A percentile compares a stretch with the other conserved stretches of the same genome.
Conservation (phyloP, 2,113 vertebrate species). For the Melanerpes aurifrons region DNA sequence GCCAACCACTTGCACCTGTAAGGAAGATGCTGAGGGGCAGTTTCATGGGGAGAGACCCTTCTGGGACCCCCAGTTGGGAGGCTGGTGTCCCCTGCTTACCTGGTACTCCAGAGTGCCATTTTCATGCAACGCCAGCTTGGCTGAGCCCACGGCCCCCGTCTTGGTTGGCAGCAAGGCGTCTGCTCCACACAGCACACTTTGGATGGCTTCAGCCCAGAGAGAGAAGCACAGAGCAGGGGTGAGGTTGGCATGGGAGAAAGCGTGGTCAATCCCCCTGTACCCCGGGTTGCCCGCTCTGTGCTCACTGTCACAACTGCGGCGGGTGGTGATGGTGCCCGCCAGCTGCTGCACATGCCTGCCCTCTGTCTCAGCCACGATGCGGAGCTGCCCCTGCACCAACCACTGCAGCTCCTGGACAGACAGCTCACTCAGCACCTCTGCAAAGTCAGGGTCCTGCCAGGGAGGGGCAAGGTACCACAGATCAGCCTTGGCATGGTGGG, state of each 20-base stretch:
- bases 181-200: conserved; percentile 92
- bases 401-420: conserved; percentile 89
- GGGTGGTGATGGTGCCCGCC: conserved; percentile 86
- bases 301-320: conserved; percentile 95
- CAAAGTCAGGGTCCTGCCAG: conserved; percentile 88
- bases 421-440: conserved; percentile 90
- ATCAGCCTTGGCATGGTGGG: not conserved
- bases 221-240: not conserved
- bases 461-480: not conserved
- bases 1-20: conserved; percentile 89
- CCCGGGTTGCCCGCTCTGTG: not conserved
- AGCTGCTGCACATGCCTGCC: conserved; percentile 75
- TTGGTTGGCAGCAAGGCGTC: conserved; percentile 87
- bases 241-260: not conserved
- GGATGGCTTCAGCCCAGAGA: conserved; percentile 79
- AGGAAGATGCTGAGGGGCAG: not conserved
- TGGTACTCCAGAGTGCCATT: conserved; percentile 94
- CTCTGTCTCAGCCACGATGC: conserved; percentile 83
- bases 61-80: not conserved
- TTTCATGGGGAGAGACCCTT: accelerated
- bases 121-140: conserved; percentile 85
- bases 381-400: conserved; percentile 90
- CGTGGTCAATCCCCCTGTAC: not conserved
- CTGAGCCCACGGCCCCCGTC: conserved; percentile 91
- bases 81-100: conserved; percentile 60